Conservation (phyloP, 2,113 vertebrate genomes). For the Laticauda laticaudata region DNA sequence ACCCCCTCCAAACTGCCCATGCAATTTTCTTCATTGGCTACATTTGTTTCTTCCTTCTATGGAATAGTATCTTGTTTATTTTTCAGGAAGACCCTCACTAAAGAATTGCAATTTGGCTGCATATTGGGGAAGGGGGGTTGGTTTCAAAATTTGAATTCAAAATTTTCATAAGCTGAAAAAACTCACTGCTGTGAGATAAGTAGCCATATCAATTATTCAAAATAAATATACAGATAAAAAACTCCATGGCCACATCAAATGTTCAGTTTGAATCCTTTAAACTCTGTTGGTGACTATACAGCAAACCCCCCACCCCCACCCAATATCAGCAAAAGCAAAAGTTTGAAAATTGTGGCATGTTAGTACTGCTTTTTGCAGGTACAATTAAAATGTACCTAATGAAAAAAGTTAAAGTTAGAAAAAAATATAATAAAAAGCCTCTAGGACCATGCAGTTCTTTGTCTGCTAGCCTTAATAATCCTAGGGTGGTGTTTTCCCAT, state of each 20-base stretch:
- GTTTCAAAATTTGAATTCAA: neutral
- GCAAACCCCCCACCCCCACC: neutral
- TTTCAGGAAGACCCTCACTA: neutral
- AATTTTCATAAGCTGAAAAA: neutral
- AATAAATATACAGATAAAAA: neutral
- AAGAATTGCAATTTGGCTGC: too few species aligned
- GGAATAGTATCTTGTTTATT: neutral
- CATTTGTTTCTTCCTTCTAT: neutral
- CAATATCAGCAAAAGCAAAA: constrained; percentile 7
- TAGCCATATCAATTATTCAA: neutral
- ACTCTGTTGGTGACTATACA: neutral
- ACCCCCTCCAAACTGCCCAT: neutral
- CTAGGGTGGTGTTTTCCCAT: neutral
- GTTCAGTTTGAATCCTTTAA: neutral
- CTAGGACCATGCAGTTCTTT: neutral
- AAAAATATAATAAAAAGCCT: neutral
- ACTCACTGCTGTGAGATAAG: neutral
- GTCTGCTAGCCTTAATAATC: neutral
- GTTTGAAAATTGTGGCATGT: neutral
- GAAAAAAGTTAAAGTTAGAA: neutral
- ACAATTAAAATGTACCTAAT: neutral
- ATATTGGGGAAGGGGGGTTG: too few species aligned
- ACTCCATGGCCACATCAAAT: neutral
- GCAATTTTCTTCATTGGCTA: neutral
- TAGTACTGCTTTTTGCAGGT: neutral